Evolutionary conservation across 1,140 invertebrate species (phyloP).

Genomic region (Drosophila bipectinata): DNA sequence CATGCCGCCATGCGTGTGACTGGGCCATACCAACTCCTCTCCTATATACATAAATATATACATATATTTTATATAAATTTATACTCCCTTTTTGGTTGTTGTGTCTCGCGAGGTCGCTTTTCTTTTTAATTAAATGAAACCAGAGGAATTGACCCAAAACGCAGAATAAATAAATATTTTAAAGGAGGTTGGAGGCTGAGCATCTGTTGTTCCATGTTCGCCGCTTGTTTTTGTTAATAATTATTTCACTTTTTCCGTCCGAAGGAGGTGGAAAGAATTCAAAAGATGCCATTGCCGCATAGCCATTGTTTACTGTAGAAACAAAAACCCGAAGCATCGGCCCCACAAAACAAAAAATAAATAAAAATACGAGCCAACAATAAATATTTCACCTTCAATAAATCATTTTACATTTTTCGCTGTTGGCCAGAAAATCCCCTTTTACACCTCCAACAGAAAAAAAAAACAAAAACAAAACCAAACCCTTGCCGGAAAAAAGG

Average conservation of each 20-base stretch:
- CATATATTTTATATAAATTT: conserved; percentile 14
- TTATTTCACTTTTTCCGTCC: conserved; percentile 70
- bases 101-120: conserved; percentile 57
- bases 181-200: conserved; percentile 11
- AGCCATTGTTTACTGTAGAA: conserved; percentile 63
- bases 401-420: conserved; percentile 78
- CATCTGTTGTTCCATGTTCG: conserved; percentile 38
- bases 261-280: conserved; percentile 65
- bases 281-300: conserved; percentile 63
- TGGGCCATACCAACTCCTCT: conserved; percentile 18
- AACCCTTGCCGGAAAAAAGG: conserved; percentile 26
- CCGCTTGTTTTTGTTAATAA: conserved; percentile 74
- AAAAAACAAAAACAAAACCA: neutral
- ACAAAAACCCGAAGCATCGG: conserved; percentile 32
- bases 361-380: conserved; percentile 60
- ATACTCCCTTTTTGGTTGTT: conserved; percentile 34
- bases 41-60: conserved; percentile 5
- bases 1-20: conserved; percentile 29
- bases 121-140: conserved; percentile 84
- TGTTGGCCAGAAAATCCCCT: conserved; percentile 43
- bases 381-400: conserved; percentile 84
- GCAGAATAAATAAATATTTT: conserved; percentile 75
- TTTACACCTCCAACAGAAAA: conserved; percentile 23
- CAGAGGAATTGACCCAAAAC: conserved; percentile 83
- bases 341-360: conserved; percentile 9